Evolutionary conservation across 2,797 vertebrate species (phyloP), one percentile per base, ranked within the genome.

Genomic region (Leuciscus waleckii): DNA sequence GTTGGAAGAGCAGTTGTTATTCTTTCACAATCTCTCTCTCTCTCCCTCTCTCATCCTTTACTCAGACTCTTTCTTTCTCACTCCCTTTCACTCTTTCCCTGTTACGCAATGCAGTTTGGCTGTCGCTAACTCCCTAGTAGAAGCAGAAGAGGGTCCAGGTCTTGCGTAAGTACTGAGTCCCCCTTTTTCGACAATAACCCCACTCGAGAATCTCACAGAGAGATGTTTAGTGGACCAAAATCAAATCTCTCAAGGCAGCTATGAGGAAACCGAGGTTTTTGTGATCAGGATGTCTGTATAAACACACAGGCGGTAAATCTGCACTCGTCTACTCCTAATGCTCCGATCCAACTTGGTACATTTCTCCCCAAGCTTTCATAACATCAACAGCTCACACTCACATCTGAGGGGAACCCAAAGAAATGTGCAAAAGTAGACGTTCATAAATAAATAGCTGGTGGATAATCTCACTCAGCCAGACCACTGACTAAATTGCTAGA

Each of bases 141-240:
- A 91, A 87, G 91, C 89, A 85, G 90, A 91, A 91, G 88, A 80
- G 87, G 79, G 79, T 93, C 92, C 92, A 93, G 92, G 89, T 93
- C 92, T 94, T 94, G 94, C 93, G 82, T 93, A 94, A 95, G 92
- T 92, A 92, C 86, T 82, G 88, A 92, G 90, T 70, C 91, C 79
- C 84, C 51, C 14, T 76, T 88, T 91, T 90, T 91, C 87, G 88
- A 93, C 91, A 93, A 92, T 90, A 93, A 93, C 86, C 85, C 88
- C 90, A 92, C 86, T 85, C 29, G 61, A 26, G 56, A 81, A 83
- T 77, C 77, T 79, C 82, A 88, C 79, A 2, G 17, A 82, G 81
- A 79, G 56, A 81, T 54, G 51, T 32, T 73, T 49, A 35, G 8
- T 76, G 46, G 26, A 75, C n/a, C 41, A 49, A 49, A 82, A 70